Evolutionary conservation across 2,797 vertebrate genomes (phyloP), one percentile per base, ranked within the genome.

Genomic region (Onychomys arenicola): DNA sequence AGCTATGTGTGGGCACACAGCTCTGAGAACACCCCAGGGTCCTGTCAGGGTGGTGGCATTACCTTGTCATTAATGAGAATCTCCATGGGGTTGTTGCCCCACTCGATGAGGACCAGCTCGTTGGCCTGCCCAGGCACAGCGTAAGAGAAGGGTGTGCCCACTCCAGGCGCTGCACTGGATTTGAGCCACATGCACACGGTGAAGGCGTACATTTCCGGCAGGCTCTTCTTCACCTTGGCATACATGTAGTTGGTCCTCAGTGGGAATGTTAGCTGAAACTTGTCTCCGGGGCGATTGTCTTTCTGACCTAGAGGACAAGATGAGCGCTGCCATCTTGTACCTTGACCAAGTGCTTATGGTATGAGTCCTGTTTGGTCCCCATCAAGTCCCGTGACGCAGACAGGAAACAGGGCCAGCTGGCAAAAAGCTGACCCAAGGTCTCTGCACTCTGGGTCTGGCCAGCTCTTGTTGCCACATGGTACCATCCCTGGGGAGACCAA

Each of bases 51-150:
- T 0, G 1, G 57, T 21, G 25, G 23, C 29, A 23, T n/a, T 98
- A 99, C 99, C 99, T 99, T 99, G 98, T 99, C 99, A 0, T 99
- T 99, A 97, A 99, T 99, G 97, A 99, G 99, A 89, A 99, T 99
- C 98, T 99, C 99, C 99, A 99, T 99, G n/a, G 99, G 99, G 97
- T 99, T 99, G 98, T 99, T 99, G 29, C 99, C 99, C 99, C 99
- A 99, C 98, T 99, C 99, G 0, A 99, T 99, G 94, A 99, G 99
- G 59, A 99, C 99, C 97, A 99, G 98, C 95, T 99, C 99, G 8
- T 99, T 99, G 91, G 99, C 98, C 98, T 99, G 99, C 19, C 99
- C 99, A 0, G 99, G 99, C 73, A 99, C 99, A 0, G 99, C 99
- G 0, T 99, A 99, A 92, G 99, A 99, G 98, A 99, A 99, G 17